Conservation (phyloP, 2,888 invertebrate species). For the Lepidonotus clava region DNA sequence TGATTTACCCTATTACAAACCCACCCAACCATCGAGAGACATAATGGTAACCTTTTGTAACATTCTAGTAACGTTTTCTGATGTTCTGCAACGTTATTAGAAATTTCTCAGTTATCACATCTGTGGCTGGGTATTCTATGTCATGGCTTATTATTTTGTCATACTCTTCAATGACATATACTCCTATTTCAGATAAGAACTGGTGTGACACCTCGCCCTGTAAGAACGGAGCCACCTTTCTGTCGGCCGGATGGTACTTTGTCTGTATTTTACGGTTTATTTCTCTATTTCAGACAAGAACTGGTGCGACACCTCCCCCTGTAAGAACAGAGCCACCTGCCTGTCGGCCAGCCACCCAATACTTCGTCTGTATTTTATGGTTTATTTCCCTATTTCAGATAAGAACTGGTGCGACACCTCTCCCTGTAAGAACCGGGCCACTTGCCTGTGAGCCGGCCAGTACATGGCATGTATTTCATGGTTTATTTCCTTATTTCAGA, state of each 20-base stretch:
- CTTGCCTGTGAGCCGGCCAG: constrained; percentile 67
- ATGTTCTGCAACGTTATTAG: too few species aligned
- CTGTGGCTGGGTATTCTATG: too few species aligned
- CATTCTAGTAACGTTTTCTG: too few species aligned
- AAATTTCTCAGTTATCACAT: too few species aligned
- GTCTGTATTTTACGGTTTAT: constrained; percentile 62
- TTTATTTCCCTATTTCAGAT: too few species aligned
- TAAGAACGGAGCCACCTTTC: constrained; percentile 64
- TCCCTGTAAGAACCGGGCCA: constrained; percentile 66
- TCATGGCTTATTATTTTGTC: too few species aligned
- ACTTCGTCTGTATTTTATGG: constrained; percentile 66
- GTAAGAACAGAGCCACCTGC: constrained; percentile 66
- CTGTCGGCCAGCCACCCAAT: constrained; percentile 59
- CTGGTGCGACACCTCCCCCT: constrained; percentile 62
- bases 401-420: too few species aligned
- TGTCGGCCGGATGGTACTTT: constrained; percentile 61
- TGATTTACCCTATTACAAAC: too few species aligned
- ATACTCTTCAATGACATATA: too few species aligned
- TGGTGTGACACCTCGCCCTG: constrained; percentile 64
- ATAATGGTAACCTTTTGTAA: too few species aligned
- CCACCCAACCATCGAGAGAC: too few species aligned
- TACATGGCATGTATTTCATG: too few species aligned
- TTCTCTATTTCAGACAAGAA: constrained; percentile 62
- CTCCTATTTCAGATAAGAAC: constrained; percentile 62
- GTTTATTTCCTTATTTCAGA: constrained; percentile 58